phyloP scores from a whole-genome alignment of 2,888 invertebrate genomes.

The Branchellion lobata region DNA sequence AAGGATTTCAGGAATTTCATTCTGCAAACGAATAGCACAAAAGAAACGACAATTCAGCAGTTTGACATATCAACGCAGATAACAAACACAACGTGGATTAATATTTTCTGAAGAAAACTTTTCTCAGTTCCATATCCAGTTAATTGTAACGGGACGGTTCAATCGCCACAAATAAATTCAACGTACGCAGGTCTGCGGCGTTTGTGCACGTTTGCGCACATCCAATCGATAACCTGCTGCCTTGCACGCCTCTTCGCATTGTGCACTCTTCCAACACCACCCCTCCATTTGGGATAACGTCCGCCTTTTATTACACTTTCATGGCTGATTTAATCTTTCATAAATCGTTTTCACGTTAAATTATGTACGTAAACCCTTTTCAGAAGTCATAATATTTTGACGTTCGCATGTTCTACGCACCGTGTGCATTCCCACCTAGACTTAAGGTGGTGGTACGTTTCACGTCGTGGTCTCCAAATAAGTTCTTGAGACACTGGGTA shows the following conservation, averaged over 20 bases:
- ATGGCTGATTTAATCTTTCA: neutral
- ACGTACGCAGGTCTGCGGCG: neutral
- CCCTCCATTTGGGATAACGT: neutral
- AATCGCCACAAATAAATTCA: neutral
- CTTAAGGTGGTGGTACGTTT: too few relatives aligned
- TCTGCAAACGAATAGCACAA: neutral
- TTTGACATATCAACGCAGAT: neutral
- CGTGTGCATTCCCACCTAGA: too few relatives aligned
- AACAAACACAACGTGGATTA: neutral
- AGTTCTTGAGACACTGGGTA: too few relatives aligned
- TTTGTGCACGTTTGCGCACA: too few relatives aligned
- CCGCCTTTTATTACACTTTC: neutral
- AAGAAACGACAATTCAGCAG: neutral
- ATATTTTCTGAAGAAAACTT: neutral
- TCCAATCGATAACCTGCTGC: constrained; percentile 7
- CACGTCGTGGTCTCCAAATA: too few relatives aligned
- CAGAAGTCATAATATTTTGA: too few relatives aligned
- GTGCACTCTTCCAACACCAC: neutral
- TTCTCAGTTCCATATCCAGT: neutral
- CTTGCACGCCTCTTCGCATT: neutral
- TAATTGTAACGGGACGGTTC: neutral
- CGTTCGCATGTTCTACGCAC: too few relatives aligned
- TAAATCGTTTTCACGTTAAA: too few relatives aligned
- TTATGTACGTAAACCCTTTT: too few relatives aligned
- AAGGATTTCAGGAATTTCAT: neutral